Percentiles rank a stretch among this genome's conserved stretches.
phyloP scores from a whole-genome alignment of 2,888 invertebrate genomes.

The Orchestes rusci region DNA sequence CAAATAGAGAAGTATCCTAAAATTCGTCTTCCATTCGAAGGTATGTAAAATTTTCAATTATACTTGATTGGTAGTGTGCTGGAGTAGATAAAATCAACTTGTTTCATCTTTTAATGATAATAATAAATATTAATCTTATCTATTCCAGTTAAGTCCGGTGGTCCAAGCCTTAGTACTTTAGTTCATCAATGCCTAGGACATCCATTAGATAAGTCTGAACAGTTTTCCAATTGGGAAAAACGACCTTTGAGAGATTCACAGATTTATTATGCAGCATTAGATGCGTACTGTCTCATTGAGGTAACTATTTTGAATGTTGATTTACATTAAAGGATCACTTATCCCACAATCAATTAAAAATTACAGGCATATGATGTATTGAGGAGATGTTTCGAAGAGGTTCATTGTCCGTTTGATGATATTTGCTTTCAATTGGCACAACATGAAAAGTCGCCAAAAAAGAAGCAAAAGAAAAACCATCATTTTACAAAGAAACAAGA shows the following conservation, averaged over 20 bases:
- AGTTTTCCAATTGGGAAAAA: conserved; percentile 86
- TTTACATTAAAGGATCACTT: too few relatives aligned
- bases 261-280: conserved; percentile 77
- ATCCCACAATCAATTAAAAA: conserved; percentile 1
- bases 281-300: conserved; percentile 80
- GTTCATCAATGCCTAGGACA: conserved; percentile 70
- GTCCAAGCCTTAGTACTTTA: conserved; percentile 65
- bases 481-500: conserved; percentile 5
- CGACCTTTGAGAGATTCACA: conserved; percentile 73
- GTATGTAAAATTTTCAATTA: conserved; percentile 32
- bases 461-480: conserved; percentile 39
- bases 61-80: too few relatives aligned
- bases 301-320: too few relatives aligned
- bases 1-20: conserved; percentile 47
- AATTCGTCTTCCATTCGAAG: conserved; percentile 51
- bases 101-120: too few relatives aligned
- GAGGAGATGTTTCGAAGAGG: conserved; percentile 44
- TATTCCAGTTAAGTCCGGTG: conserved; percentile 43
- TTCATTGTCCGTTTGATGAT: conserved; percentile 56
- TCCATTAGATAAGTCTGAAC: conserved; percentile 78
- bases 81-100: too few relatives aligned
- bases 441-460: conserved; percentile 45
- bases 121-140: background rate
- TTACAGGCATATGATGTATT: conserved; percentile 65
- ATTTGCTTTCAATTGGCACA: conserved; percentile 54